phyloP scores from a whole-genome alignment of 2,113 vertebrate genomes.

The Oryzias celebensis region DNA sequence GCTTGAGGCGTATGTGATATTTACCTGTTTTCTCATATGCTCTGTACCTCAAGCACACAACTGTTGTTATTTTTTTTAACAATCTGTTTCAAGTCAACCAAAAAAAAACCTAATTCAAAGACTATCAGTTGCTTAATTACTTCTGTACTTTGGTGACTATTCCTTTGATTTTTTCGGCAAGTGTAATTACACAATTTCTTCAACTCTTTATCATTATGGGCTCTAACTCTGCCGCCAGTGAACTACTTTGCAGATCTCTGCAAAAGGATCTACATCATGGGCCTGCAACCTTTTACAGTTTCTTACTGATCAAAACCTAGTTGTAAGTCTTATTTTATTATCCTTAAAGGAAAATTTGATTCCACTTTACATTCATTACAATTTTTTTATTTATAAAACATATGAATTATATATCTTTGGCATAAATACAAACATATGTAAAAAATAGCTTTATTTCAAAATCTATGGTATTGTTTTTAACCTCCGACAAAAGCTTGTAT shows the following conservation, averaged over 20 bases:
- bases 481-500: too few relatives aligned
- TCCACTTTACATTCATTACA: too few relatives aligned
- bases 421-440: too few relatives aligned
- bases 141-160: slow-evolving; percentile 41
- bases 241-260: slow-evolving; percentile 44
- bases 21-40: slow-evolving; percentile 47
- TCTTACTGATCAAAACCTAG: too few relatives aligned
- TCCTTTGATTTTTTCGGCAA: slow-evolving; percentile 54
- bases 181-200: slow-evolving; percentile 47
- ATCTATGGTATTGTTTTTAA: too few relatives aligned
- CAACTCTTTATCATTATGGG: slow-evolving; percentile 39
- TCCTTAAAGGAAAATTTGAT: too few relatives aligned
- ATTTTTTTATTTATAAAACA: too few relatives aligned
- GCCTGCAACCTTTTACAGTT: too few relatives aligned
- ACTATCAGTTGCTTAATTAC: slow-evolving; percentile 42
- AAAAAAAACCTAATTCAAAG: slow-evolving; percentile 28
- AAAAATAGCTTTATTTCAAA: too few relatives aligned
- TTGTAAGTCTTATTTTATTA: too few relatives aligned
- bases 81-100: slow-evolving; percentile 25
- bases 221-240: slow-evolving; percentile 35
- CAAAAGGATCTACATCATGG: too few relatives aligned
- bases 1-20: slow-evolving; percentile 42
- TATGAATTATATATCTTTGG: too few relatives aligned
- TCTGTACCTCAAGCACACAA: slow-evolving; percentile 5
- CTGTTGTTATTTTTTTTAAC: slow-evolving; percentile 1